These are phyloP conservation scores for Geopemphigus sp. DNA, from an alignment of 1,140 invertebrate genomes.

Conservation along the genomic window DNA sequence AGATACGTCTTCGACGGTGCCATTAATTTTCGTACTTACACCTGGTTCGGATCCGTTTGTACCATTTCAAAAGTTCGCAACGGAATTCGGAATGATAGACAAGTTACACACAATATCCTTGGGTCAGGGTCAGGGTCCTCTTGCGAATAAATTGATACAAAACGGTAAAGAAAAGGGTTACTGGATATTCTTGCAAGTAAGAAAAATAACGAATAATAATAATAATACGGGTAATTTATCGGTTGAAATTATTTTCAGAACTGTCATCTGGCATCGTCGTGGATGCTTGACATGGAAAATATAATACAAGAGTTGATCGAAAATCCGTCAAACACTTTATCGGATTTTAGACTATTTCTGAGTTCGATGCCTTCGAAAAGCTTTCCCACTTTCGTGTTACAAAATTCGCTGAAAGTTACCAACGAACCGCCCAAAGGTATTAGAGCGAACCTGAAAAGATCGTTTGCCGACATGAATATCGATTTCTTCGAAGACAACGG, in stretches of 20 bases:
- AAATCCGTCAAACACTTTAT: conserved; percentile 59
- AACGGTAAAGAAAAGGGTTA: conserved; percentile 66
- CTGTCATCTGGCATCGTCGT: conserved; percentile 87
- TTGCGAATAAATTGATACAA: conserved; percentile 79
- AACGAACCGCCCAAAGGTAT: conserved; percentile 86
- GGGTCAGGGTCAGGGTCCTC: conserved; percentile 84
- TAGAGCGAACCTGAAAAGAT: conserved; percentile 71
- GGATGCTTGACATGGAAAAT: conserved; percentile 77
- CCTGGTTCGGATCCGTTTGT: conserved; percentile 86
- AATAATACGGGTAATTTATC: background rate
- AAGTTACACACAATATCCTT: conserved; percentile 81
- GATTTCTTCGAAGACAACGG: conserved; percentile 79
- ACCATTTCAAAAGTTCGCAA: conserved; percentile 74
- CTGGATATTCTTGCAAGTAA: conserved; percentile 78
- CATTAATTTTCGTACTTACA: conserved; percentile 85
- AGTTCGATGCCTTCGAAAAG: conserved; percentile 81
- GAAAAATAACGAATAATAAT: background rate
- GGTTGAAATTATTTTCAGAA: conserved; percentile 63
- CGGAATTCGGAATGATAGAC: conserved; percentile 72
- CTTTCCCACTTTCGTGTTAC: conserved; percentile 87
- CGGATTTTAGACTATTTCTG: conserved; percentile 77
- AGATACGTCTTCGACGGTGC: conserved; percentile 70
- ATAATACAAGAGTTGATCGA: conserved; percentile 70
- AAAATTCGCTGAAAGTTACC: conserved; percentile 90
- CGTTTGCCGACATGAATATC: conserved; percentile 72